Conservation (phyloP, 2,797 vertebrate genomes). For the Microchirus variegatus region DNA sequence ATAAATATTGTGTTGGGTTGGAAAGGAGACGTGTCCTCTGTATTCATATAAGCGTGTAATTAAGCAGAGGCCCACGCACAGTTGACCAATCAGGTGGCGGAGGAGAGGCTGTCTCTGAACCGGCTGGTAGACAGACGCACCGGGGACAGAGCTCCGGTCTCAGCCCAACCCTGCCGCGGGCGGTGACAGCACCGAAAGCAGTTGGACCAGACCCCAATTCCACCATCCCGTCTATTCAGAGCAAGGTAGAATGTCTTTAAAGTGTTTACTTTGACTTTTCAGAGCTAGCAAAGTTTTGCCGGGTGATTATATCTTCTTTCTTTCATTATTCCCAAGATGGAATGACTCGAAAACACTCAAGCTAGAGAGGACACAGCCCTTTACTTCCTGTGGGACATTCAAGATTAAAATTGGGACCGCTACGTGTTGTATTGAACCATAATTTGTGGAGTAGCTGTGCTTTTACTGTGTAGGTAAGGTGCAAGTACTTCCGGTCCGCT, state of each 20-base stretch:
- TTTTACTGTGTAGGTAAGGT: conserved; percentile 42
- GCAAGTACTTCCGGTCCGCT: conserved; percentile 1
- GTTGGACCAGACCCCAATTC: conserved; percentile 33
- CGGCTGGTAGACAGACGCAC: conserved; percentile 46
- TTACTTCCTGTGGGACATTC: conserved; percentile 31
- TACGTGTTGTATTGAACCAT: rapidly evolving
- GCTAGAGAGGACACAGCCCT: rapidly evolving
- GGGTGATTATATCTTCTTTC: conserved; percentile 2
- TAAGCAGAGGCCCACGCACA: conserved; percentile 28
- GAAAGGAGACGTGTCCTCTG: conserved; percentile 4
- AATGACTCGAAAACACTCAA: conserved; percentile 28
- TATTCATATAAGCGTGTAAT: conserved; percentile 47
- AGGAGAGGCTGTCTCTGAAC: conserved; percentile 60
- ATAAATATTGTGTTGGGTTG: neutral
- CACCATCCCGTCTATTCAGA: conserved; percentile 19
- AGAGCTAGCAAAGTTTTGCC: conserved; percentile 15
- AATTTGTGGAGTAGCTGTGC: rapidly evolving
- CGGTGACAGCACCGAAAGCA: conserved; percentile 49
- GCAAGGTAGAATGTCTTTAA: conserved; percentile 54
- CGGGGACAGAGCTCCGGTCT: conserved; percentile 38
- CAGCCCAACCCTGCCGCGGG: conserved; percentile 42
- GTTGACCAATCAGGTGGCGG: conserved; percentile 68
- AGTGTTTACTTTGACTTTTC: conserved; percentile 8
- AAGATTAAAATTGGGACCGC: neutral
- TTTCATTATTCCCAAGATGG: conserved; percentile 2